These are phyloP conservation scores for Crotalus viridis DNA, from an alignment of 2,113 vertebrate genomes.

Conservation along the genomic window DNA sequence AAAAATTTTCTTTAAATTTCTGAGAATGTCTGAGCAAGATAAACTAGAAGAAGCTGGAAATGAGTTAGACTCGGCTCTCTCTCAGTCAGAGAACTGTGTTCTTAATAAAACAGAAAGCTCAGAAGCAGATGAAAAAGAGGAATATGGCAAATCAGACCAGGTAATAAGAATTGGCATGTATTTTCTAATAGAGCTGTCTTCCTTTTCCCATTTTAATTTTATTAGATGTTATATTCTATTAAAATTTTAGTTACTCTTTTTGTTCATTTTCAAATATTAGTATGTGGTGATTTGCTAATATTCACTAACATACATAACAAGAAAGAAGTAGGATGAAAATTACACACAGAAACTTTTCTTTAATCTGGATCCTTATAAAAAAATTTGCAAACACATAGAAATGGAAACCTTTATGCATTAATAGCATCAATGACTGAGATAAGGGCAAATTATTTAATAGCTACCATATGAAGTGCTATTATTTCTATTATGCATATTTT, in stretches of 20 bases:
- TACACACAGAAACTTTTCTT: constrained; percentile 39
- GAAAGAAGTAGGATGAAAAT: constrained; percentile 33
- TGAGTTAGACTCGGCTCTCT: constrained; percentile 61
- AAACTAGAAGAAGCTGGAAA: constrained; percentile 67
- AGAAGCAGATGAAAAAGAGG: constrained; percentile 73
- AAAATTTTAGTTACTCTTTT: neutral
- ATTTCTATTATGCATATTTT: constrained; percentile 1
- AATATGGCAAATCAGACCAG: constrained; percentile 74
- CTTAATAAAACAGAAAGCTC: constrained; percentile 73
- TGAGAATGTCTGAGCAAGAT: constrained; percentile 80
- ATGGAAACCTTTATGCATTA: neutral
- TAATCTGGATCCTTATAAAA: constrained; percentile 29
- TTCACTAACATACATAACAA: neutral
- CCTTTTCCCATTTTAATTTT: constrained; percentile 2
- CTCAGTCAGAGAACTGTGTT: constrained; percentile 70
- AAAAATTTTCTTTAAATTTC: constrained; percentile 68
- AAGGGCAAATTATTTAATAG: constrained; percentile 28
- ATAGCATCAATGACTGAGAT: constrained; percentile 19
- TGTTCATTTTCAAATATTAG: constrained; percentile 13
- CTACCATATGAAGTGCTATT: constrained; percentile 3
- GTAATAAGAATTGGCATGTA: constrained; percentile 49
- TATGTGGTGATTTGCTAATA: neutral
- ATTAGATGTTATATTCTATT: neutral
- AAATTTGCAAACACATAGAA: neutral
- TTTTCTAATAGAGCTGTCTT: neutral